phyloP scores from a whole-genome alignment of 2,888 invertebrate species.

The Microctonus brassicae region DNA sequence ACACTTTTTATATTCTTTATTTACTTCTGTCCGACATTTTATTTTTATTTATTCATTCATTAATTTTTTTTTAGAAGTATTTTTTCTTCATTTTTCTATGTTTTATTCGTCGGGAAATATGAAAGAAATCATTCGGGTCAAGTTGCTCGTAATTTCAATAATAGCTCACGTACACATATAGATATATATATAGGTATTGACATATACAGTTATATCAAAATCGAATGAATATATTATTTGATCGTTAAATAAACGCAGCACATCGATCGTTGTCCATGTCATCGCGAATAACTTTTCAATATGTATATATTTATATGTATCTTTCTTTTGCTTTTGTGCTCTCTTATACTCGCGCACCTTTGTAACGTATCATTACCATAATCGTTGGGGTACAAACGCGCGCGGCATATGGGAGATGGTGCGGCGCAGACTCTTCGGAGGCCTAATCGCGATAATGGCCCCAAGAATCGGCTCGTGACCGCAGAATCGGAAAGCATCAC shows the following conservation, averaged over 20 bases:
- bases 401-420: constrained; percentile 55
- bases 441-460: constrained; percentile 68
- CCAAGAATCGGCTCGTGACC: constrained; percentile 65
- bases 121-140: background rate
- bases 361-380: constrained; percentile 67
- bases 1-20: background rate
- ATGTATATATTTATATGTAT: constrained; percentile 45
- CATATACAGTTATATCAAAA: background rate
- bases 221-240: background rate
- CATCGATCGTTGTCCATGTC: background rate
- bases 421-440: constrained; percentile 48
- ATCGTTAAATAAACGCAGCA: background rate
- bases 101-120: no score
- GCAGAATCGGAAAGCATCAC: constrained; percentile 64
- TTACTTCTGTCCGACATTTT: background rate
- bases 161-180: background rate
- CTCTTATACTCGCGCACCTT: background rate
- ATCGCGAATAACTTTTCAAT: constrained; percentile 12
- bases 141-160: background rate
- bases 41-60: background rate
- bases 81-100: no score
- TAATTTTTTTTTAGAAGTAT: background rate
- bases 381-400: constrained; percentile 53
- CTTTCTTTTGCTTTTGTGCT: constrained; percentile 30
- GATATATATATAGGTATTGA: background rate